phyloP scores from a whole-genome alignment of 2,113 vertebrate species.

The Ammospiza nelsoni region DNA sequence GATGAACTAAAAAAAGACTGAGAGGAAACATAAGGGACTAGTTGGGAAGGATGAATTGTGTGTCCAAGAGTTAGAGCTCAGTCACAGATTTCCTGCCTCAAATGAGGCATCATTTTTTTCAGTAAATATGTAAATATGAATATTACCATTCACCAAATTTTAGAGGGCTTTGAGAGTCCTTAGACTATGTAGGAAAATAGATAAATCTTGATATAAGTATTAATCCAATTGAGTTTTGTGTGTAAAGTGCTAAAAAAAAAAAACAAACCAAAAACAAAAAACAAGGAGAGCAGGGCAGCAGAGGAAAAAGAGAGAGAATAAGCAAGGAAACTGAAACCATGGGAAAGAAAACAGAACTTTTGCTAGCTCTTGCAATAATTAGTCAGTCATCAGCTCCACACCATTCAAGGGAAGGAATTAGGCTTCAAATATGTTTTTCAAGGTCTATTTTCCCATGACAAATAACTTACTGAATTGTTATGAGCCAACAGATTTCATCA shows the following conservation, averaged over 20 bases:
- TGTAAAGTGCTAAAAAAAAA: not conserved
- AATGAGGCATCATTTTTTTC: not conserved
- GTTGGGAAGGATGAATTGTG: not conserved
- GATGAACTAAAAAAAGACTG: not conserved
- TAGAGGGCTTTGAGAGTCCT: not conserved
- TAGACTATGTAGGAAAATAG: not conserved
- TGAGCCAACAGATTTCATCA: not conserved
- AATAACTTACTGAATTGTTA: not conserved
- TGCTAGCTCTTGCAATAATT: not conserved
- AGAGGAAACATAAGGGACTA: conserved; percentile 12
- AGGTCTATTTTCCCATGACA: not conserved
- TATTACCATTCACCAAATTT: not conserved
- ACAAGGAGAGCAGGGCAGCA: fast-evolving
- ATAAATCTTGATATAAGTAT: not conserved
- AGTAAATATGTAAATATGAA: fast-evolving
- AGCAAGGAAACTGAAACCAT: not conserved
- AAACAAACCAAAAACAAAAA: not conserved
- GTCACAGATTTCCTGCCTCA: conserved; percentile 28
- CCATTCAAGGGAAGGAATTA: not conserved
- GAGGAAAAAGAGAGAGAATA: not conserved
- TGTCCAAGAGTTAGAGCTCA: not conserved
- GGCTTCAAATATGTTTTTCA: not conserved
- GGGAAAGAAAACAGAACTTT: not conserved
- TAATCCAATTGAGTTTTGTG: not conserved
- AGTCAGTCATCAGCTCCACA: not conserved